A percentile compares a stretch with the other conserved stretches of the same genome.
Evolutionary conservation across 2,797 vertebrate genomes (phyloP).

Genomic region (Rhynchotus rufescens): DNA sequence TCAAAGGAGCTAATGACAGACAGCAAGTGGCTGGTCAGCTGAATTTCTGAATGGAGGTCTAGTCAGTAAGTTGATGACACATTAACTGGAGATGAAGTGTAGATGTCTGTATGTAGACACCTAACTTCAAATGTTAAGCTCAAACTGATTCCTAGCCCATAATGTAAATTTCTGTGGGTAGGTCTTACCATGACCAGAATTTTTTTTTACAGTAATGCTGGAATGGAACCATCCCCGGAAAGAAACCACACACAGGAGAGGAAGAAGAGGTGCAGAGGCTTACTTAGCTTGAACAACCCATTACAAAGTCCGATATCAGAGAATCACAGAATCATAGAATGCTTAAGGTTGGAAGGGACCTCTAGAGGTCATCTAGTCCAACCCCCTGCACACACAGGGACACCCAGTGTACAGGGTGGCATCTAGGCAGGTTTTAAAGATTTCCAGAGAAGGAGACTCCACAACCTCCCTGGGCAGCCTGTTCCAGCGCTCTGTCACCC

Average conservation of each 20-base stretch:
- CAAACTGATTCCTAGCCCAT: background rate
- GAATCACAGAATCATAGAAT: no score
- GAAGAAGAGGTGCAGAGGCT: background rate
- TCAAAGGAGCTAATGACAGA: background rate
- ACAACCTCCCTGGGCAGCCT: no score
- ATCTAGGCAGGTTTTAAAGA: no score
- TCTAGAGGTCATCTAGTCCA: no score
- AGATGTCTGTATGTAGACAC: background rate
- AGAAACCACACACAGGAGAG: background rate
- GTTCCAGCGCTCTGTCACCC: no score
- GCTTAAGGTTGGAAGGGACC: no score
- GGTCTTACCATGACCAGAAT: background rate
- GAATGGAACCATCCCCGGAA: background rate
- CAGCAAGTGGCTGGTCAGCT: background rate
- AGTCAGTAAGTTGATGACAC: background rate
- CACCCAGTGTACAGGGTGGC: no score
- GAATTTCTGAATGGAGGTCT: background rate
- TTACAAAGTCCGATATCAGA: background rate
- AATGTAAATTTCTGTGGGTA: background rate
- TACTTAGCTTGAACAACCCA: background rate
- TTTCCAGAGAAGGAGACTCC: no score
- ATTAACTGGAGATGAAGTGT: background rate
- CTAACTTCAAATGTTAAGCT: background rate
- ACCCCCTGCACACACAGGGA: no score
- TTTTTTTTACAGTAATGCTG: background rate